Evolutionary conservation across 2,113 vertebrate species (phyloP), one percentile per base, ranked within the genome.

Genomic region (Pseudolaguvia tuberculata): DNA sequence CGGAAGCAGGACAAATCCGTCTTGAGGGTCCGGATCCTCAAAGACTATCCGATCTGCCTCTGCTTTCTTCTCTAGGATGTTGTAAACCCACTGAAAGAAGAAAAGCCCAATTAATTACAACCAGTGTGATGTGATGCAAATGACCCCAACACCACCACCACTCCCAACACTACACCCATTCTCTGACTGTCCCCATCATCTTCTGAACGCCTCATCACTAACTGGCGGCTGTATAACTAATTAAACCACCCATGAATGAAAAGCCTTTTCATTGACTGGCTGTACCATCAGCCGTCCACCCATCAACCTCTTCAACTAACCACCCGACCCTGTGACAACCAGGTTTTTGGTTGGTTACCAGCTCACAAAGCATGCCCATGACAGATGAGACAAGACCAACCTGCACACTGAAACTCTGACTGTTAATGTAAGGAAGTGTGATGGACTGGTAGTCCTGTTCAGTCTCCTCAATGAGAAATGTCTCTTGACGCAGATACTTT

Each of bases 61-160:
- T 0, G 96, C 94, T 84, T 98, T 98, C 88, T 96, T 98, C 81
- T 97, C 95, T 72, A 98, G 85, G 83, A 99, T 97, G 78, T 99
- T 99, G 79, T 95, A 89, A 0, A 99, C 94, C 96, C 97, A 99
- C 96, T 99, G 79, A 23, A 5, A 59, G 65, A 50, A 20, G 47
- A 72, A 50, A 17, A 18, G 25, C 23, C 13, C 4, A 8, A 8
- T 47, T 71, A 17, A 62, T 7, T 20, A 5, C 12, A 7, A 15
- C 25, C 1, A 2, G 45, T 20, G 1, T 73, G 20, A 63, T 42
- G 39, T 39, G 42, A 11, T 0, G 53, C 14, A n/a, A 12, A 15
- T 63, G 61, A 23, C 18, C 21, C 31, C 31, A 35, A 35, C 31
- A 35, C 31, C 31, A 35, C 31, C 31, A 35, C 31, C 31, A n/a